Percentiles rank a stretch among this genome's conserved stretches.
phyloP scores from a whole-genome alignment of 2,113 vertebrate species.

The Phrynocephalus versicolor region DNA sequence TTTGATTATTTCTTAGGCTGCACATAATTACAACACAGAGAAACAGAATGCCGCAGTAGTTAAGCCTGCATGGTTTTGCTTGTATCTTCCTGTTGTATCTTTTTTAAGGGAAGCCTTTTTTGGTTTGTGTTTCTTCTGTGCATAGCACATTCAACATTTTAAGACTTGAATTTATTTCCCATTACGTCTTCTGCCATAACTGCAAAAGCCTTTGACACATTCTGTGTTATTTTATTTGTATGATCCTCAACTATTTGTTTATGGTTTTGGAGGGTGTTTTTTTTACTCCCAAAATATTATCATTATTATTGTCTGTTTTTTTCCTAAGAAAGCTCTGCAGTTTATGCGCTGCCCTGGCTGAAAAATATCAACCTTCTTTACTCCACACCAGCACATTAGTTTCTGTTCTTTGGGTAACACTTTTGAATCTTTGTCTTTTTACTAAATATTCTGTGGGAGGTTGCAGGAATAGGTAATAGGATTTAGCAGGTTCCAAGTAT shows the following conservation, averaged over 20 bases:
- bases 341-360: neutral
- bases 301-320: neutral
- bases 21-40: neutral
- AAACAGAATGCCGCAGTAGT: too few relatives aligned
- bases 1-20: neutral
- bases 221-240: neutral
- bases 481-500: slow-evolving; percentile 21
- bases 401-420: neutral
- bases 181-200: neutral
- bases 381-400: neutral
- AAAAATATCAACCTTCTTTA: neutral
- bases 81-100: neutral
- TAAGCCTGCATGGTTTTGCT: neutral
- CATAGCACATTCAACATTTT: neutral
- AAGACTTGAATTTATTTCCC: neutral
- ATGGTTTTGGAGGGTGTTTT: neutral
- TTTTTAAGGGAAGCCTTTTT: too few relatives aligned
- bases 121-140: neutral
- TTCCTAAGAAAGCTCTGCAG: neutral
- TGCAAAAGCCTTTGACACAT: neutral
- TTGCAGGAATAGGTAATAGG: neutral
- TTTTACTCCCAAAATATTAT: neutral
- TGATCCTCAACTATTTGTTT: neutral
- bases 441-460: neutral
- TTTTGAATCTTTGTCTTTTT: neutral